phyloP scores from a whole-genome alignment of 2,888 invertebrate genomes.

The Eupithecia pulchellata region DNA sequence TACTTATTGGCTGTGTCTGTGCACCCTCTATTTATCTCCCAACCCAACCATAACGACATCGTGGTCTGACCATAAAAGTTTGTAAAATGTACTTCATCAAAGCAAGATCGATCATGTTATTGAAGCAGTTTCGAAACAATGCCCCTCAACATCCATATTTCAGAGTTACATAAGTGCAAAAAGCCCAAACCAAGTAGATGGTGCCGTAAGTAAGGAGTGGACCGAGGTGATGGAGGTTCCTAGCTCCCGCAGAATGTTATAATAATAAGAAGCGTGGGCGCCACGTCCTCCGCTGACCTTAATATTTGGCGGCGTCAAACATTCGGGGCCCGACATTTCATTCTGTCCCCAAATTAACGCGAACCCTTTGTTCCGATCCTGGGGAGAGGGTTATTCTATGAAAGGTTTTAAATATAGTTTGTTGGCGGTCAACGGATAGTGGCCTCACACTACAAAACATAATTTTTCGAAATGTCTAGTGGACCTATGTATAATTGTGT shows the following conservation, averaged over 20 bases:
- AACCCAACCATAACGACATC: background rate
- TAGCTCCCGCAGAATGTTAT: background rate
- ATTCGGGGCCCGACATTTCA: conserved; percentile 26
- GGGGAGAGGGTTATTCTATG: conserved; percentile 19
- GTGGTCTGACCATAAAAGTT: background rate
- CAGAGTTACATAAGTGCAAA: background rate
- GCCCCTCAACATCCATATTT: background rate
- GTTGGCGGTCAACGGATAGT: background rate
- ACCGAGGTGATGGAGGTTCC: conserved; percentile 4
- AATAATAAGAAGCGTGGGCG: conserved; percentile 12
- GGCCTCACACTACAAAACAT: background rate
- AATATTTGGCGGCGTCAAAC: conserved; percentile 25
- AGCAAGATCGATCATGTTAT: background rate
- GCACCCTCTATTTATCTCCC: background rate
- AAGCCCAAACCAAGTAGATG: background rate
- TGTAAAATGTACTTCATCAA: background rate
- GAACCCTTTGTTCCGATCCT: conserved; percentile 38
- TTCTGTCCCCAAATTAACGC: conserved; percentile 38
- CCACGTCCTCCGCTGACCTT: conserved; percentile 13
- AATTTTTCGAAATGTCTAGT: background rate
- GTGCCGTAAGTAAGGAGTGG: background rate
- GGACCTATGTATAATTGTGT: background rate
- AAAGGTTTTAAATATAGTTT: background rate
- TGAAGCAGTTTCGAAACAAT: background rate
- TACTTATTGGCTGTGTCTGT: background rate